Percentiles rank a stretch among this genome's conserved stretches.
These are phyloP conservation scores for Cephus runcator DNA, from an alignment of 2,888 invertebrate species.

Conservation along the genomic window DNA sequence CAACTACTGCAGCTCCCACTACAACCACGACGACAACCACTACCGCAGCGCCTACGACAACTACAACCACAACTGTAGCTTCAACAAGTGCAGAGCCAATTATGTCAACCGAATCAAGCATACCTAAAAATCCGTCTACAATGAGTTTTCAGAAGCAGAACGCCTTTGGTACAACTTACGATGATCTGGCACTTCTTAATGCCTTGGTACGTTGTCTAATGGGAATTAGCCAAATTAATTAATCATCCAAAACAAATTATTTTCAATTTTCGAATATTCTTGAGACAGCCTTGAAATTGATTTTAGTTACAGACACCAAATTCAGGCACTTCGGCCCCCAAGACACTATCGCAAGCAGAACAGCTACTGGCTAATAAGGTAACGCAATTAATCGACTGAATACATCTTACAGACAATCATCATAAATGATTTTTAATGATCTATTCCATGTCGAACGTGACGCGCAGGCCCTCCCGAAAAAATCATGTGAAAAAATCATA, in stretches of 20 bases:
- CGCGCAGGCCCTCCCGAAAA: too few species aligned
- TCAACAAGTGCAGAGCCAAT: conserved; percentile 11
- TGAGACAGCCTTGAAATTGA: background rate
- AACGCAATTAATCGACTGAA: conserved; percentile 11
- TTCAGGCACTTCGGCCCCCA: conserved; percentile 33
- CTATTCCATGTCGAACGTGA: too few species aligned
- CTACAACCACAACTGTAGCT: conserved; percentile 28
- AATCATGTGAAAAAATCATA: too few species aligned
- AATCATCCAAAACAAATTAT: conserved; percentile 4
- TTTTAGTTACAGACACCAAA: conserved; percentile 51
- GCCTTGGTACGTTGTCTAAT: conserved; percentile 68
- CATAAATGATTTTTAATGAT: too few species aligned
- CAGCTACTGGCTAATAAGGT: conserved; percentile 60
- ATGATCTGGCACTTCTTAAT: conserved; percentile 72
- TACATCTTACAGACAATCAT: too few species aligned
- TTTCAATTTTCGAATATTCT: background rate
- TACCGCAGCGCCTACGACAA: conserved; percentile 24
- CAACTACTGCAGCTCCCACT: conserved; percentile 31
- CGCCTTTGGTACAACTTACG: conserved; percentile 60
- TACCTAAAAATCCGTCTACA: conserved; percentile 4
- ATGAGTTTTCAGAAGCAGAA: conserved; percentile 42
- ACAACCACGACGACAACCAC: conserved; percentile 11
- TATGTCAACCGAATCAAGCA: background rate
- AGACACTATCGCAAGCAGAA: conserved; percentile 58
- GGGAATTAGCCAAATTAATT: background rate